A percentile compares a stretch with the other conserved stretches of the same genome.
These are phyloP conservation scores for Paramormyrops hopkinsi DNA, from an alignment of 2,797 vertebrate genomes.

Conservation along the genomic window DNA sequence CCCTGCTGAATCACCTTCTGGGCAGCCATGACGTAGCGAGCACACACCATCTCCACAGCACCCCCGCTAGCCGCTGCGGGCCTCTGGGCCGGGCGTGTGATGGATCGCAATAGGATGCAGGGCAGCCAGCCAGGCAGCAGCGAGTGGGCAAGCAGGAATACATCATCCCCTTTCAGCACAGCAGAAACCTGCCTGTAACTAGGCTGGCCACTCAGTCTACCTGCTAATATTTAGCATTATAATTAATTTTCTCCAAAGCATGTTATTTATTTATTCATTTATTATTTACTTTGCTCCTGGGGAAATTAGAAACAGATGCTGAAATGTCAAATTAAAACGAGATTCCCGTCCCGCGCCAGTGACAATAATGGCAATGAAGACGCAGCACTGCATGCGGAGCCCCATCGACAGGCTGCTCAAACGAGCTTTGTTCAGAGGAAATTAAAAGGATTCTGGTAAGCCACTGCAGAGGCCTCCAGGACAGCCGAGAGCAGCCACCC, in stretches of 20 bases:
- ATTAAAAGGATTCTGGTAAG: constrained; percentile 66
- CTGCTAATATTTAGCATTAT: neutral
- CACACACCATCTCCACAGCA: neutral
- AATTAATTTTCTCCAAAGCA: constrained; percentile 10
- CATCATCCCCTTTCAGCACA: neutral
- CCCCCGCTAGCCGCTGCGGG: neutral
- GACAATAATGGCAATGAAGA: constrained; percentile 71
- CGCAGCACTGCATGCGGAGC: constrained; percentile 59
- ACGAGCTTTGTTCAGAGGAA: constrained; percentile 67
- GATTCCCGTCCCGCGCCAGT: constrained; percentile 57
- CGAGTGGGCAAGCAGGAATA: neutral
- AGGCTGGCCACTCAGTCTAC: neutral
- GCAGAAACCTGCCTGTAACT: neutral
- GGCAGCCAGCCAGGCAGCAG: neutral
- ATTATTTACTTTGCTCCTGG: constrained; percentile 26
- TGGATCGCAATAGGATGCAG: neutral
- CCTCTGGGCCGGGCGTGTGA: neutral
- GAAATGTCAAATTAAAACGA: constrained; percentile 77
- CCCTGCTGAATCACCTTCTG: neutral
- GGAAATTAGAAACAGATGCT: constrained; percentile 72
- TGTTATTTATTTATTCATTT: neutral
- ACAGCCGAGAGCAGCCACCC: constrained; percentile 48
- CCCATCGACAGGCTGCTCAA: constrained; percentile 55
- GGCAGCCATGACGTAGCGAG: neutral
- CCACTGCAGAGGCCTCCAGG: constrained; percentile 45